Evolutionary conservation across 1,140 invertebrate species (phyloP), one percentile per base, ranked within the genome.

Genomic region (Diabrotica undecimpunctata): DNA sequence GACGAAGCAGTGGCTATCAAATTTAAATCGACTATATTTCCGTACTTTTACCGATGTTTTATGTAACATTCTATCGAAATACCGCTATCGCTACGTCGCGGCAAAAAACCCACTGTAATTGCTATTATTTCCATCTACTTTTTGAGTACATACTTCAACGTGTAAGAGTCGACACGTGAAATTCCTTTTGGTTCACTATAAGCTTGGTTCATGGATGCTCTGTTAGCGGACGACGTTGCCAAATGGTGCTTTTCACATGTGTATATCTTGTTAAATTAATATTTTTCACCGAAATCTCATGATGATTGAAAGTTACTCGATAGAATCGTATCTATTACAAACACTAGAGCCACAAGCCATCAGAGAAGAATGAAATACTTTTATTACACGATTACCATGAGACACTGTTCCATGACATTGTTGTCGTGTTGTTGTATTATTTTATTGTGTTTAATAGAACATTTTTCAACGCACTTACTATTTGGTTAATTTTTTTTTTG

Each of bases 111-210:
- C 46, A 35, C 61, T 25, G 46, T 62, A 62, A 62, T 62, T 62
- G 61, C 61, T 54, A 62, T 62, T 54, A 62, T 62, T 62, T 62
- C 53, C 52, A 54, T 54, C 61, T 46, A 54, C 52, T 62, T 62
- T 62, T 62, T 62, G 52, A 54, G 52, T 50, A 62, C 41, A 65
- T 58, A 59, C 56, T 65, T 65, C 10, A 50, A 35, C 41, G 63
- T 59, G 63, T 59, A 65, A 65, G 54, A 14, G 37, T 59, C 64
- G 38, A 65, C 65, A 66, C 65, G 60, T 62, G 65, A 63, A 58
- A 63, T 63, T 62, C 65, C 65, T 51, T 62, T 54, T 61, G 58
- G 58, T 46, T 54, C 51, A 25, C 61, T 62, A 35, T 25, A 54
- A 62, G 39, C 60, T 37, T 6, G 41, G 41, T 46, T 46, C 41